Evolutionary conservation across 2,113 vertebrate genomes (phyloP), one percentile per base, ranked within the genome.

Genomic region (Orthochromis malagaraziensis): DNA sequence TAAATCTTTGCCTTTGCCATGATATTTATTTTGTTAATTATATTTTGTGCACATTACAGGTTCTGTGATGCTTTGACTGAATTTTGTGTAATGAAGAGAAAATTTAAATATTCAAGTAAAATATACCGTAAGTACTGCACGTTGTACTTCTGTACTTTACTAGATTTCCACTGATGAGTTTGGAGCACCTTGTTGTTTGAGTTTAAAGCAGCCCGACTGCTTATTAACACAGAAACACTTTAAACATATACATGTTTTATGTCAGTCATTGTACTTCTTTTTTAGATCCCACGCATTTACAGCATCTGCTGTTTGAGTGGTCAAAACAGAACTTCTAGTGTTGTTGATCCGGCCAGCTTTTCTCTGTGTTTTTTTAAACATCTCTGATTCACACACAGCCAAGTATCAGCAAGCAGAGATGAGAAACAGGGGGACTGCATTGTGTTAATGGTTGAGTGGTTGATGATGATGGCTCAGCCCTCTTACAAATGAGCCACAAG

Each of bases 291-390:
- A 85, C 5, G 1, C 70, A 77, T 77, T 31, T 54, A 8, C n/a
- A 51, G 42, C 82, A 38, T 47, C 29, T 68, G 35, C n/a, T 55
- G 68, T 40, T 45, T 19, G 11, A 58, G 8, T 68, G 55, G 17
- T 21, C 57, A 31, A 77, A 88, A 85, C 47, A 88, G 55, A 16
- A 24, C 9, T 11, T 55, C 24, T 47, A 84, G 65, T 88, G 75
- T 68, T 89, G 83, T 81, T 89, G 38, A 91, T 91, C 77, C 91
- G 92, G 79, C 83, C 93, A 55, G 86, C 82, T 86, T 87, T 88
- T 84, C 29, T 77, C 49, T 83, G 2, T 55, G 47, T 49, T 53
- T 84, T 85, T 58, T 58, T 40, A 63, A 89, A 81, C 38, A 73
- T 58, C 51, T 82, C 26, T 84, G 33, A 77, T 91, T 90, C 84